These are phyloP conservation scores for Drosophila nannoptera DNA, from an alignment of 1,140 invertebrate genomes.

Conservation along the genomic window DNA sequence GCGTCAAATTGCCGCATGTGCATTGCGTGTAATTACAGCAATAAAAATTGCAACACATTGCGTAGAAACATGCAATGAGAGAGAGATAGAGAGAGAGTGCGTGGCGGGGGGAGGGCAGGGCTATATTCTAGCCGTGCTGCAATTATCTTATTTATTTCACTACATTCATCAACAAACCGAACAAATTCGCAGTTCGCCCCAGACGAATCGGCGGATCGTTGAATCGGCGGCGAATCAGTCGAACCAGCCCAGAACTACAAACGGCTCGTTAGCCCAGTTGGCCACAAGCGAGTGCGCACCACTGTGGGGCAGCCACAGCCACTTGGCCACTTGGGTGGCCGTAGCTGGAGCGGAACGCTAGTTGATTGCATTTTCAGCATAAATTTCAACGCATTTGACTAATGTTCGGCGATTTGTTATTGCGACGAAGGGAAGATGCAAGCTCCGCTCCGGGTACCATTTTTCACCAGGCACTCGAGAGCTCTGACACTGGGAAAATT, in stretches of 20 bases:
- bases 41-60: slow-evolving; percentile 77
- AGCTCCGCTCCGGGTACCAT: slow-evolving; percentile 40
- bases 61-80: slow-evolving; percentile 66
- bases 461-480: slow-evolving; percentile 51
- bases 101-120: not conserved
- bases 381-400: slow-evolving; percentile 78
- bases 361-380: slow-evolving; percentile 77
- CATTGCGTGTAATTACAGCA: slow-evolving; percentile 75
- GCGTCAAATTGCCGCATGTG: slow-evolving; percentile 74
- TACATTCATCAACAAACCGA: slow-evolving; percentile 69
- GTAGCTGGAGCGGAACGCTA: slow-evolving; percentile 69
- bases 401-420: slow-evolving; percentile 71
- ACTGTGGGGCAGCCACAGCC: not conserved
- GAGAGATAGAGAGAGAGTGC: too few relatives aligned
- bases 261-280: slow-evolving; percentile 62
- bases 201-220: slow-evolving; percentile 4
- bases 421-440: slow-evolving; percentile 19
- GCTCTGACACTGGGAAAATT: slow-evolving; percentile 29
- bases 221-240: not conserved
- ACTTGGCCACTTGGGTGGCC: slow-evolving; percentile 68
- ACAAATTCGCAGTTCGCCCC: slow-evolving; percentile 64
- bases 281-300: slow-evolving; percentile 14
- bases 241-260: slow-evolving; percentile 46
- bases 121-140: slow-evolving; percentile 30
- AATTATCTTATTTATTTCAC: slow-evolving; percentile 74